Conservation (phyloP, 1,140 invertebrate genomes). For the Lucilia sericata region DNA sequence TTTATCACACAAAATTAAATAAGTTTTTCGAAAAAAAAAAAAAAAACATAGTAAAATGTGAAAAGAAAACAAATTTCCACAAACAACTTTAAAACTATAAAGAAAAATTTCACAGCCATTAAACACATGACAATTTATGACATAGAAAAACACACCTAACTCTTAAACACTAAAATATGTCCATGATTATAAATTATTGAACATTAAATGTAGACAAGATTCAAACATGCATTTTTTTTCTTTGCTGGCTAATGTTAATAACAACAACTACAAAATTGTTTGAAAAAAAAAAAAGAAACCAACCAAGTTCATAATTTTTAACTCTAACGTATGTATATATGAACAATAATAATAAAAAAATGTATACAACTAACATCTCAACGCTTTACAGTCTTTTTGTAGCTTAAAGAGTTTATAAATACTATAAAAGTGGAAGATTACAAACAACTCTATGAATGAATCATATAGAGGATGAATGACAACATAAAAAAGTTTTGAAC, state of each 20-base stretch:
- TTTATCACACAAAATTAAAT: slow-evolving; percentile 21
- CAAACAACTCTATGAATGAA: slow-evolving; percentile 8
- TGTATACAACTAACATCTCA: neutral
- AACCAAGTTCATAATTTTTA: slow-evolving; percentile 30
- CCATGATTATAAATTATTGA: slow-evolving; percentile 34
- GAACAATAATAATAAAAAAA: neutral
- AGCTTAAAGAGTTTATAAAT: neutral
- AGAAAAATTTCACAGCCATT: slow-evolving; percentile 33
- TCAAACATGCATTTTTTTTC: slow-evolving; percentile 9
- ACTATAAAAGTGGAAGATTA: neutral
- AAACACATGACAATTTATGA: slow-evolving; percentile 35
- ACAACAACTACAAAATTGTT: neutral
- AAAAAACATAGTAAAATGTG: no score
- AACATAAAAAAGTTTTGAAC: neutral
- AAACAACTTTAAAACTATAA: neutral
- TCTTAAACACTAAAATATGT: slow-evolving; percentile 27
- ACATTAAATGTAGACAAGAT: slow-evolving; percentile 18
- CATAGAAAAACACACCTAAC: slow-evolving; percentile 25
- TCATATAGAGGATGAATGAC: slow-evolving; percentile 19
- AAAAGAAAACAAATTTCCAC: neutral
- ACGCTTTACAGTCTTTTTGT: neutral
- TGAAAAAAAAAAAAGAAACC: neutral
- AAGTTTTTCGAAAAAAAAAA: neutral
- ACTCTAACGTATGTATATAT: neutral
- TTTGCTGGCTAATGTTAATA: neutral